Percentiles rank a stretch among this genome's conserved stretches.
phyloP scores from a whole-genome alignment of 2,113 vertebrate genomes.

The Rhinolophus ferrumequinum region DNA sequence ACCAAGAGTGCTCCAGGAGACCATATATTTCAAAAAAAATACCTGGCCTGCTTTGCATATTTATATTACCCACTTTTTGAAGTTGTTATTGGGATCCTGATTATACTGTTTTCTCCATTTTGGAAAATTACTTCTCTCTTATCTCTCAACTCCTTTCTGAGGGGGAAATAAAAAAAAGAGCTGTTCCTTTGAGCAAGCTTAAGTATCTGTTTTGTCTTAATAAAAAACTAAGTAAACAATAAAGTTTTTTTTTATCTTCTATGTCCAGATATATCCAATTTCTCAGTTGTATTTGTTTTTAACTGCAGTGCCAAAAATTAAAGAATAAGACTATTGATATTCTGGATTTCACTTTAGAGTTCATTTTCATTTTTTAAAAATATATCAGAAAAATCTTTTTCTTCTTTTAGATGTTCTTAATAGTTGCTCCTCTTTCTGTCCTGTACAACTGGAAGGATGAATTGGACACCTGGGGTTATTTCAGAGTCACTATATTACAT shows the following conservation, averaged over 20 bases:
- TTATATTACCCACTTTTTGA: neutral
- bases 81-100: neutral
- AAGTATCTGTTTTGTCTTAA: neutral
- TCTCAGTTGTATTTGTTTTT: neutral
- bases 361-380: slow-evolving; percentile 11
- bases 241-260: slow-evolving; percentile 8
- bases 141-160: neutral
- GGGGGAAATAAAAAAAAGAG: neutral
- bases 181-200: neutral
- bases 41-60: neutral
- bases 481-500: slow-evolving; percentile 91
- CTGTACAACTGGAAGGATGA: slow-evolving; percentile 99
- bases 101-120: neutral
- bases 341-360: neutral
- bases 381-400: neutral
- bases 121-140: neutral
- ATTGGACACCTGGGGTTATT: slow-evolving; percentile 97
- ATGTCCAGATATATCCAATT: neutral
- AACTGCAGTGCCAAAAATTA: neutral
- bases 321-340: neutral
- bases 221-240: neutral
- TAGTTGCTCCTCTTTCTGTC: slow-evolving; percentile 96
- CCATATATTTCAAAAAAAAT: neutral
- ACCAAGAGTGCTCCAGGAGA: neutral
- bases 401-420: slow-evolving; percentile 91